Conservation (phyloP, 2,113 vertebrate species). For the Callipepla squamata region DNA sequence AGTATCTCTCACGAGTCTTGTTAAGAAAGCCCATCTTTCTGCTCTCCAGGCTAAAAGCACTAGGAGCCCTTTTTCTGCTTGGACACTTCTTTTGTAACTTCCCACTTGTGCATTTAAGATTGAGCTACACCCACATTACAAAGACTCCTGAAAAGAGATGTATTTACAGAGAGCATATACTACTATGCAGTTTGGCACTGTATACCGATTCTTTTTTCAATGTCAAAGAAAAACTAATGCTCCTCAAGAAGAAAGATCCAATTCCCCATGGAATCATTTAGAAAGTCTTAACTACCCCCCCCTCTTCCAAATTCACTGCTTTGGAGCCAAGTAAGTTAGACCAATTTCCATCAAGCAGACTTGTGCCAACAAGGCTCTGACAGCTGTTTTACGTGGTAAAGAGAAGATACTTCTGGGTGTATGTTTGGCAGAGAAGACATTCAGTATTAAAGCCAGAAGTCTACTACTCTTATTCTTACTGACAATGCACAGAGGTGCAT, state of each 20-base stretch:
- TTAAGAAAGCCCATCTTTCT: not conserved
- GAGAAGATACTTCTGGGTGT: not conserved
- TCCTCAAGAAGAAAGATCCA: not conserved
- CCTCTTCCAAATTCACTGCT: not conserved
- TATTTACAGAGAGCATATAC: not conserved
- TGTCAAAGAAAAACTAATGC: not conserved
- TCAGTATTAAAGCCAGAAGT: not conserved
- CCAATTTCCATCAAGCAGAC: not conserved
- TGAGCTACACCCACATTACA: not conserved
- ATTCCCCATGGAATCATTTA: not conserved
- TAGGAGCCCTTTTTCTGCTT: not conserved
- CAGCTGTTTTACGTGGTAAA: not conserved
- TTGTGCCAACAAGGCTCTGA: not conserved
- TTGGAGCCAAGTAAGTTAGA: not conserved
- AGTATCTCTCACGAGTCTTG: not conserved
- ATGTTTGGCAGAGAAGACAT: not conserved
- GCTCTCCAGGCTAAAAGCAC: not conserved
- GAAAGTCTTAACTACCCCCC: not conserved
- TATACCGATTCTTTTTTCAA: not conserved
- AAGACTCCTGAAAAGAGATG: not conserved
- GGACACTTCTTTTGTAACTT: not conserved
- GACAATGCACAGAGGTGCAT: not conserved
- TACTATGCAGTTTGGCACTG: not conserved
- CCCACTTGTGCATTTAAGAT: not conserved
- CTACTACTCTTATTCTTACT: not conserved